Base-by-base conservation (phyloP, 2,888 invertebrate species). In the Amphipyra tragopoginis region DNA sequence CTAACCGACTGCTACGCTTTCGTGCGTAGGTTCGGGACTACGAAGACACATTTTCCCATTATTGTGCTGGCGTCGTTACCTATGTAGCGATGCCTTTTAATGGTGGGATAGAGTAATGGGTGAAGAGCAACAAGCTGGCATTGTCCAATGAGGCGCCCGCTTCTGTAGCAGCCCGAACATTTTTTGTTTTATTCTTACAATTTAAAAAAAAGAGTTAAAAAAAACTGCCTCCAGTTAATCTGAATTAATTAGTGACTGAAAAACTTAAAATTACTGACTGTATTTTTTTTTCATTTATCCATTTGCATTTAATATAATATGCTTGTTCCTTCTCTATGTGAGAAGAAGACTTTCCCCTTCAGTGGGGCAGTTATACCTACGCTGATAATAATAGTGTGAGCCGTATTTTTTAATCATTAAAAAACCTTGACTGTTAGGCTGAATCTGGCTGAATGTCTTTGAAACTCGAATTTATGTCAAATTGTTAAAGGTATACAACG, bases 131-230 rank as follows among this genome's bases (percentile, higher is more conserved):
- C 94, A 93, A 94, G 94, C 90, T 86, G 89, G 82, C 83, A 86
- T 79, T 76, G 90, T 89, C 90, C 91, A 86, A 84, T 79, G 91
- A 83, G 93, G 86, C 86, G 85, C 84, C 84, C 81, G 86, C 92
- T 94, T 93, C 93, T 93, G 94, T 94, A 87, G 90, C 87, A 90
- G 90, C 90, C 90, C 93, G 90, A 43, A 93, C 88, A 93, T 63
- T 66, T 67, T 75, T 66, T 40, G 39, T 13, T 8, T 34, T 14
- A 15, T 33, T 21, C n/a, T n/a, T n/a, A n/a, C 1, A 7, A 15
- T 6, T 6, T 0, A 7, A 21, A 21, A 21, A 21, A 21, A 3
- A 21, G 21, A n/a, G n/a, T n/a, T n/a, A n/a, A n/a, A n/a, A n/a
- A n/a, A n/a, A n/a, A n/a, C n/a, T n/a, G n/a, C n/a, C n/a, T n/a